Evolutionary conservation across 2,113 vertebrate species (phyloP), one percentile per base, ranked within the genome.

Genomic region (Anoura caudifer): DNA sequence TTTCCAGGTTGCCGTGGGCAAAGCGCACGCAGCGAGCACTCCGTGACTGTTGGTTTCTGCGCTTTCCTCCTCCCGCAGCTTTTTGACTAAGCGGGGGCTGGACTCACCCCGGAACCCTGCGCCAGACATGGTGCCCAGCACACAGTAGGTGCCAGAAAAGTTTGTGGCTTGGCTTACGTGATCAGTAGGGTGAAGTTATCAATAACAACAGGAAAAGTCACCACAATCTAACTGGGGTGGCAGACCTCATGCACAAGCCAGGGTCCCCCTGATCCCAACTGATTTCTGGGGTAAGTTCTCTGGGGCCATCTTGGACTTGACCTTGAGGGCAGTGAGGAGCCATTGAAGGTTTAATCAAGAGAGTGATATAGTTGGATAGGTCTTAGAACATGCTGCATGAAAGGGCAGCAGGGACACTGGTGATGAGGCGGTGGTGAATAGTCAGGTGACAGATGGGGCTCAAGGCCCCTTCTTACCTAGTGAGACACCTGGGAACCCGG

Each of bases 1-100:
- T 45, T 5, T 17, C 41, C 47, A 67, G 63, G 41, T 19, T 26
- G 28, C 84, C 20, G 33, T 5, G 80, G n/a, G 72, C 54, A 20
- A 85, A 83, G 65, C 2, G 3, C 7, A 38, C 19, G 0, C 0
- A 11, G 43, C 5, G 17, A 59, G 47, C 2, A 0, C 24, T 61
- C 45, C 0, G 0, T 0, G 43, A n/a, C 19, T 33, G 9, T 4
- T 38, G 7, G 3, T 56, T 70, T 85, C 59, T 84, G 7, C 3
- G 33, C 65, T 24, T 9, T 7, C 70, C 67, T 59, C 54, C 77
- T 69, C 31, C 72, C 56, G 22, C 2, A 24, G 47, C 9, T 80
- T 56, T 26, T 36, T 5, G 0, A 36, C 56, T 81, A 41, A 80
- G 59, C 9, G 20, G 65, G 13, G 22, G 43, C 24, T 70, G 63